phyloP scores from a whole-genome alignment of 2,113 vertebrate genomes.

The Perca flavescens region DNA sequence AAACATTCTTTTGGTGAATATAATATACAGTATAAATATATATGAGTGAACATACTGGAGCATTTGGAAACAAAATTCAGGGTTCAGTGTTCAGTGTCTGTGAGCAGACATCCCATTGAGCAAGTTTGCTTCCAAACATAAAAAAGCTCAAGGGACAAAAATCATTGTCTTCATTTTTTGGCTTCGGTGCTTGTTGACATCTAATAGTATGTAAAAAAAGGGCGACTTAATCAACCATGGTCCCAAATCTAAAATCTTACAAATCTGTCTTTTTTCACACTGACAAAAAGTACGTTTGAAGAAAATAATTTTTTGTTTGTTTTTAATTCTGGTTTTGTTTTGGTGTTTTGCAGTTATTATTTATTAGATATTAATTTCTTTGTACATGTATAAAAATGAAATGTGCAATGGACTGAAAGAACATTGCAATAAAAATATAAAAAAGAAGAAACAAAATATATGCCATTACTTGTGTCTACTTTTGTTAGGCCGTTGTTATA shows the following conservation, averaged over 20 bases:
- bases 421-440: too few relatives aligned
- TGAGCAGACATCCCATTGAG: background rate
- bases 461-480: background rate
- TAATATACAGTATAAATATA: background rate
- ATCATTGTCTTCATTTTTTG: slow-evolving; percentile 4
- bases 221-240: background rate
- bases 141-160: background rate
- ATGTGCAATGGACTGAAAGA: too few relatives aligned
- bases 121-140: background rate
- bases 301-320: background rate
- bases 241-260: background rate
- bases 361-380: too few relatives aligned
- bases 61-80: slow-evolving; percentile 5
- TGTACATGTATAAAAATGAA: too few relatives aligned
- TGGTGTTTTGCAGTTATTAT: too few relatives aligned
- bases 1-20: background rate
- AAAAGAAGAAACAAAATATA: background rate
- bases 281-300: background rate
- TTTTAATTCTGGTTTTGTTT: too few relatives aligned
- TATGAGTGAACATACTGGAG: background rate
- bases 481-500: slow-evolving; percentile 1
- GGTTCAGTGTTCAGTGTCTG: background rate
- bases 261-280: background rate
- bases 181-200: background rate
- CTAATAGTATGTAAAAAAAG: background rate